Percentiles rank a stretch among this genome's conserved stretches.
These are phyloP conservation scores for Cotesia vestalis DNA, from an alignment of 1,140 invertebrate genomes.

Conservation along the genomic window DNA sequence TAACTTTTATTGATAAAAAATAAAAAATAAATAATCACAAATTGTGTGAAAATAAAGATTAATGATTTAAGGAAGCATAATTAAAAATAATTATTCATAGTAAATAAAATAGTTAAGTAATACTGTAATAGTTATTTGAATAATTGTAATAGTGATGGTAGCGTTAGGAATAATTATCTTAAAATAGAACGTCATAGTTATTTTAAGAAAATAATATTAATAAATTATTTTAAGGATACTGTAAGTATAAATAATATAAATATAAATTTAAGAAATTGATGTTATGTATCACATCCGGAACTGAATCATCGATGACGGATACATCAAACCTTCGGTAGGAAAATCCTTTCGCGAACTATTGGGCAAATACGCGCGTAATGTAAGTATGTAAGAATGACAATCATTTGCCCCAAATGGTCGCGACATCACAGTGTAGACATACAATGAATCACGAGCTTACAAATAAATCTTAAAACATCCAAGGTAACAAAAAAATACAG, in stretches of 20 bases:
- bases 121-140: too few species aligned
- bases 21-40: too few species aligned
- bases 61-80: too few species aligned
- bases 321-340: slow-evolving; percentile 39
- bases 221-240: too few species aligned
- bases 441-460: slow-evolving; percentile 20
- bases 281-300: slow-evolving; percentile 36
- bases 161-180: too few species aligned
- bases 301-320: slow-evolving; percentile 43
- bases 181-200: too few species aligned
- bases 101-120: too few species aligned
- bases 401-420: slow-evolving; percentile 20
- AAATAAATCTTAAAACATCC: slow-evolving; percentile 11
- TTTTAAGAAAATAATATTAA: too few species aligned
- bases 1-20: too few species aligned
- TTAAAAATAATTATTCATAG: too few species aligned
- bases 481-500: slow-evolving; percentile 10
- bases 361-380: neutral
- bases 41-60: too few species aligned
- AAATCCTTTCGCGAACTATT: slow-evolving; percentile 25
- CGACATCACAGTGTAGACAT: neutral
- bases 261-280: neutral
- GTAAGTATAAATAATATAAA: neutral
- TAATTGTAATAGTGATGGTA: too few species aligned
- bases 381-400: neutral